These are phyloP conservation scores for Laothoe populi DNA, from an alignment of 2,888 invertebrate genomes.

Conservation along the genomic window DNA sequence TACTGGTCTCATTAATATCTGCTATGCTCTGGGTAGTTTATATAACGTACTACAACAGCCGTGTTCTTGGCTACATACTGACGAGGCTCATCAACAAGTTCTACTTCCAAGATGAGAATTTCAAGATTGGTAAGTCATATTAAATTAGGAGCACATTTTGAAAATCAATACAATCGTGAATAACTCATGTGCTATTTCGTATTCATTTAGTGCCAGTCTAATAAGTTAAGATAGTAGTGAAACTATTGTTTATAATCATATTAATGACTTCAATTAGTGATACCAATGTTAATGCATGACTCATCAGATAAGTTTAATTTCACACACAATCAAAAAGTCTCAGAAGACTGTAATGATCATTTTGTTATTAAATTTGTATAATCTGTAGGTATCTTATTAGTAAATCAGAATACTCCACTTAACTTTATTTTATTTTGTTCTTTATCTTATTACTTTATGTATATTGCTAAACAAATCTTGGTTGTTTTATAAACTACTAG, in stretches of 20 bases:
- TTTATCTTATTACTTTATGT: no score
- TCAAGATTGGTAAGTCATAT: conserved; percentile 91
- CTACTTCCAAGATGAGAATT: conserved; percentile 93
- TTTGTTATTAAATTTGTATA: not conserved
- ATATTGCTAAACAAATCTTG: no score
- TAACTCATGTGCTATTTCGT: not conserved
- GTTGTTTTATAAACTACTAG: no score
- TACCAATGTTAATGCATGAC: conserved; percentile 1
- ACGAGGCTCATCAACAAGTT: conserved; percentile 95
- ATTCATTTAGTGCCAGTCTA: not conserved
- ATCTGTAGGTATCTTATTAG: not conserved
- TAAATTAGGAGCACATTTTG: conserved; percentile 7
- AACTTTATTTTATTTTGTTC: no score
- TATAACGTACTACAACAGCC: conserved; percentile 97
- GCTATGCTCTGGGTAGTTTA: conserved; percentile 97
- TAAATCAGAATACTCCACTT: no score
- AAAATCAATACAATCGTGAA: not conserved
- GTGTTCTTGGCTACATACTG: conserved; percentile 94
- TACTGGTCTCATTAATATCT: conserved; percentile 92
- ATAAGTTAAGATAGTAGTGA: not conserved
- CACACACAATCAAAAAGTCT: not conserved
- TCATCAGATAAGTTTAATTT: not conserved
- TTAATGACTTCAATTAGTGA: not conserved
- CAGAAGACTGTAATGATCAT: no score
- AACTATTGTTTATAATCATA: not conserved